A percentile compares a stretch with the other conserved stretches of the same genome.
These are phyloP conservation scores for Lasioglossum zephyrum DNA, from an alignment of 2,888 invertebrate genomes.

Conservation along the genomic window DNA sequence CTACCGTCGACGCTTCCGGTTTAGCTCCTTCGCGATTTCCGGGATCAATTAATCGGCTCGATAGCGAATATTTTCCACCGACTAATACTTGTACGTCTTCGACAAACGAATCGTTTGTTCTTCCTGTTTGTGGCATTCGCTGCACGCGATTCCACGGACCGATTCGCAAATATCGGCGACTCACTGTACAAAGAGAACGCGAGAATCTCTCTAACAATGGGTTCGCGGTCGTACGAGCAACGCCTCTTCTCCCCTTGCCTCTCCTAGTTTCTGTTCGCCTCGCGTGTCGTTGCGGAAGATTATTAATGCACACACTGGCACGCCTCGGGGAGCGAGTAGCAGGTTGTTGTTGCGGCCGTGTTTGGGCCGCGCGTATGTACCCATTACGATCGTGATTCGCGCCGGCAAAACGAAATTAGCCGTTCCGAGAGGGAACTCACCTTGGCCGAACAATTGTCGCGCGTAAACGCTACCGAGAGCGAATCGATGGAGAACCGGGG, in stretches of 20 bases:
- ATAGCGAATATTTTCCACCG: too few species aligned
- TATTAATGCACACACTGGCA: slow-evolving; percentile 34
- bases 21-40: background rate
- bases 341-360: slow-evolving; percentile 26
- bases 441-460: background rate
- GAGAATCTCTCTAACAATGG: slow-evolving; percentile 6
- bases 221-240: slow-evolving; percentile 1
- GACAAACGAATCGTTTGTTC: background rate
- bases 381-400: slow-evolving; percentile 17
- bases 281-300: slow-evolving; percentile 46
- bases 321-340: background rate
- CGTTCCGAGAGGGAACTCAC: background rate
- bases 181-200: background rate
- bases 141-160: background rate
- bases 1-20: slow-evolving; percentile 65
- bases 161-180: background rate
- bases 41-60: background rate
- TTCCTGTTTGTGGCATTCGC: background rate
- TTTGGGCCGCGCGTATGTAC: slow-evolving; percentile 12
- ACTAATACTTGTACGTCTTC: background rate
- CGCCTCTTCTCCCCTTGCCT: background rate
- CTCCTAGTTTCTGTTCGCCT: slow-evolving; percentile 3
- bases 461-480: slow-evolving; percentile 13
- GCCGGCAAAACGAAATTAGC: background rate
- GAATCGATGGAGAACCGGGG: background rate